These are phyloP conservation scores for Entosphenus tridentatus DNA, from an alignment of 2,113 vertebrate species.

Conservation along the genomic window DNA sequence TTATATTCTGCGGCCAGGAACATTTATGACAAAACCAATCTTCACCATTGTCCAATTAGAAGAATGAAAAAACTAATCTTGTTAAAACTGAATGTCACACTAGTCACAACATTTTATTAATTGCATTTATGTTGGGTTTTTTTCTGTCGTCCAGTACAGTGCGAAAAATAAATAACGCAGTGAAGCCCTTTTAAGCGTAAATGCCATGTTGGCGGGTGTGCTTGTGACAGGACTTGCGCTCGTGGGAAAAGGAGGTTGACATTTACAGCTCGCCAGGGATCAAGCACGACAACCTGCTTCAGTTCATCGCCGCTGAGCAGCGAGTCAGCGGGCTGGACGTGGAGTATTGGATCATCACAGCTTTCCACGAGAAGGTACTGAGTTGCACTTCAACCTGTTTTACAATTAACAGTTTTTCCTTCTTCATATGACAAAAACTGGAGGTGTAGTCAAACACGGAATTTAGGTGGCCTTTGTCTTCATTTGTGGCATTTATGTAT, in stretches of 20 bases:
- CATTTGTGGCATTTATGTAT: too few species aligned
- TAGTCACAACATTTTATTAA: not conserved
- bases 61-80: too few species aligned
- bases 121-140: not conserved
- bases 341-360: slow-evolving; percentile 82
- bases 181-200: not conserved
- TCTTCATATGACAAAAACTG: too few species aligned
- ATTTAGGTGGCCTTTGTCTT: too few species aligned
- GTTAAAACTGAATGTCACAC: not conserved
- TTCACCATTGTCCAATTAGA: not conserved
- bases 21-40: too few species aligned
- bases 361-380: slow-evolving; percentile 74
- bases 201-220: not conserved
- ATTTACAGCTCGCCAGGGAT: slow-evolving; percentile 76
- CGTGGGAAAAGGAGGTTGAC: slow-evolving; percentile 97
- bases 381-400: too few species aligned
- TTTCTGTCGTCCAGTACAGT: not conserved
- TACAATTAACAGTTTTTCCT: too few species aligned
- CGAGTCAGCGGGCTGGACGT: slow-evolving; percentile 69
- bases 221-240: slow-evolving; percentile 57
- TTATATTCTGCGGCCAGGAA: too few species aligned
- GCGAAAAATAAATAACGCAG: too few species aligned
- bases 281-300: slow-evolving; percentile 85
- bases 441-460: too few species aligned
- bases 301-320: slow-evolving; percentile 86